These are phyloP conservation scores for Acronicta leporina DNA, from an alignment of 2,888 invertebrate species.

Conservation along the genomic window DNA sequence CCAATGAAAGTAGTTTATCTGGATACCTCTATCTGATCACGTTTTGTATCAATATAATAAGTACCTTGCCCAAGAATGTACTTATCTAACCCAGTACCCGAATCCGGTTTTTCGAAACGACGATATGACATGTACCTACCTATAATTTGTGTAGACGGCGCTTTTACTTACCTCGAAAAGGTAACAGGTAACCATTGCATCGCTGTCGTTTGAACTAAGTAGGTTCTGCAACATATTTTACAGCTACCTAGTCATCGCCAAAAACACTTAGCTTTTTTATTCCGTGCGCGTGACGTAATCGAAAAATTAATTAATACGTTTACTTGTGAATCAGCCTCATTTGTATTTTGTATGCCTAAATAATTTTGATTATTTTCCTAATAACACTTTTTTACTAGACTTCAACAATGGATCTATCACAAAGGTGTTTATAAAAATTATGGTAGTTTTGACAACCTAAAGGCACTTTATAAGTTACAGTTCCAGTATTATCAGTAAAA, in stretches of 20 bases:
- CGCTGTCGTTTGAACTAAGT: slow-evolving; percentile 46
- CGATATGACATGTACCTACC: slow-evolving; percentile 6
- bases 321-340: background rate
- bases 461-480: slow-evolving; percentile 11
- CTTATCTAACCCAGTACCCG: slow-evolving; percentile 24
- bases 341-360: slow-evolving; percentile 3
- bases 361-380: slow-evolving; percentile 8
- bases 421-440: slow-evolving; percentile 6
- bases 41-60: slow-evolving; percentile 41
- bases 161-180: slow-evolving; percentile 15
- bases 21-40: slow-evolving; percentile 36
- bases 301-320: slow-evolving; percentile 1
- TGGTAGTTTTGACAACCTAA: slow-evolving; percentile 5
- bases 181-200: slow-evolving; percentile 4
- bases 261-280: slow-evolving; percentile 19
- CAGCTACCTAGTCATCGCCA: slow-evolving; percentile 16
- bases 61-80: slow-evolving; percentile 28
- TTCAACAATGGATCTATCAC: slow-evolving; percentile 1
- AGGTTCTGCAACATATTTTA: slow-evolving; percentile 31
- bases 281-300: background rate
- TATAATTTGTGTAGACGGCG: slow-evolving; percentile 12
- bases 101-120: slow-evolving; percentile 38
- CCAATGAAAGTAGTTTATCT: slow-evolving; percentile 55
- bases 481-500: slow-evolving; percentile 17
- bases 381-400: background rate